These are phyloP conservation scores for Ceramica pisi DNA, from an alignment of 2,888 invertebrate genomes.

Conservation along the genomic window DNA sequence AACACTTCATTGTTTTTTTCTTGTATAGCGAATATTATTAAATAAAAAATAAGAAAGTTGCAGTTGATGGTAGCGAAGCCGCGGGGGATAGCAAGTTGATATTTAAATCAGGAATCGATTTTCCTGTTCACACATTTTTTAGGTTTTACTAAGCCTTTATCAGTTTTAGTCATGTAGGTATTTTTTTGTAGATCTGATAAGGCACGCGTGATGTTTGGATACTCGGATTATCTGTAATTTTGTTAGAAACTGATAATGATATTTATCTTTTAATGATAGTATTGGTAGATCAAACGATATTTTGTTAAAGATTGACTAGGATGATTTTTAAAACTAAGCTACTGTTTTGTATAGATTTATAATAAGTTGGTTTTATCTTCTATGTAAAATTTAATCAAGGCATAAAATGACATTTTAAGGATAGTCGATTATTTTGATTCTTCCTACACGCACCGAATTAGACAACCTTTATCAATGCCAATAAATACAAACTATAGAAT, in stretches of 20 bases:
- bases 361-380: not conserved
- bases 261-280: conserved; percentile 10
- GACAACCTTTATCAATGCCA: too few relatives aligned
- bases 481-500: too few relatives aligned
- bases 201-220: conserved; percentile 7
- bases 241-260: conserved; percentile 11
- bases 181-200: conserved; percentile 27
- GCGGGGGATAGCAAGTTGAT: too few relatives aligned
- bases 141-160: conserved; percentile 15
- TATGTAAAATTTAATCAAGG: not conserved
- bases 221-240: conserved; percentile 15
- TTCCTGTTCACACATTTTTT: conserved; percentile 33
- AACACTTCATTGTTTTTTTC: too few relatives aligned
- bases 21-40: too few relatives aligned
- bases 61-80: too few relatives aligned
- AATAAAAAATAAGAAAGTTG: too few relatives aligned
- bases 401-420: too few relatives aligned
- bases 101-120: conserved; percentile 6
- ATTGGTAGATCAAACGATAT: conserved; percentile 22
- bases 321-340: conserved; percentile 21
- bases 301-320: conserved; percentile 1
- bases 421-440: too few relatives aligned
- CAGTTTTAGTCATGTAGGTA: not conserved
- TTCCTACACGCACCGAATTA: too few relatives aligned
- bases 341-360: conserved; percentile 7